phyloP scores from a whole-genome alignment of 2,888 invertebrate species.

The Psococerastis gibbosa region DNA sequence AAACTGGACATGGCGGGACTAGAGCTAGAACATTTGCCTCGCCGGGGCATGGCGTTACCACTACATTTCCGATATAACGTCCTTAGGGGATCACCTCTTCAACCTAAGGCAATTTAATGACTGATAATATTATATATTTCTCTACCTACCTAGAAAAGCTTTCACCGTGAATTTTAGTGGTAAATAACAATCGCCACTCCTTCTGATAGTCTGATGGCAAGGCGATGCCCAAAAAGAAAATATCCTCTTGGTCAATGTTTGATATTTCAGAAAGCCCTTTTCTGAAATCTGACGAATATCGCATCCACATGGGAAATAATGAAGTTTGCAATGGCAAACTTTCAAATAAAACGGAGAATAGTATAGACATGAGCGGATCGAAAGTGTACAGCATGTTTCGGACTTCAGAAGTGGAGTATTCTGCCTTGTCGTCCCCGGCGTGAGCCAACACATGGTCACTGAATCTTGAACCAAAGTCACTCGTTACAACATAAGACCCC shows the following conservation, averaged over 20 bases:
- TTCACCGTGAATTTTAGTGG: conserved; percentile 72
- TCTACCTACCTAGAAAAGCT: conserved; percentile 49
- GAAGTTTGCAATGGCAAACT: background rate
- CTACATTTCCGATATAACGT: too few species aligned
- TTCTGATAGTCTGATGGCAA: conserved; percentile 53
- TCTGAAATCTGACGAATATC: background rate
- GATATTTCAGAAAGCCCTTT: background rate
- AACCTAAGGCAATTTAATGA: too few species aligned
- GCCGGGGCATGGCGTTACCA: too few species aligned
- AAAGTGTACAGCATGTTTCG: background rate
- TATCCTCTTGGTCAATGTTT: background rate
- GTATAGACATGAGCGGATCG: background rate
- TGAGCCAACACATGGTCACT: too few species aligned
- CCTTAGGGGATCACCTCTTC: too few species aligned
- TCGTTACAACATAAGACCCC: too few species aligned
- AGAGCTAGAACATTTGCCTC: too few species aligned
- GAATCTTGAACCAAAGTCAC: too few species aligned
- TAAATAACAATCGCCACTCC: conserved; percentile 77
- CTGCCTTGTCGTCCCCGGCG: background rate
- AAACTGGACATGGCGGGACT: too few species aligned
- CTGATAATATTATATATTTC: too few species aligned
- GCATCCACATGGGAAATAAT: conserved; percentile 4
- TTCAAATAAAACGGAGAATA: background rate
- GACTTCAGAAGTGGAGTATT: background rate
- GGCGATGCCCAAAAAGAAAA: conserved; percentile 20